Percentiles rank a stretch among this genome's conserved stretches.
phyloP scores from a whole-genome alignment of 2,888 invertebrate genomes.

The Standfussiana lucernea region DNA sequence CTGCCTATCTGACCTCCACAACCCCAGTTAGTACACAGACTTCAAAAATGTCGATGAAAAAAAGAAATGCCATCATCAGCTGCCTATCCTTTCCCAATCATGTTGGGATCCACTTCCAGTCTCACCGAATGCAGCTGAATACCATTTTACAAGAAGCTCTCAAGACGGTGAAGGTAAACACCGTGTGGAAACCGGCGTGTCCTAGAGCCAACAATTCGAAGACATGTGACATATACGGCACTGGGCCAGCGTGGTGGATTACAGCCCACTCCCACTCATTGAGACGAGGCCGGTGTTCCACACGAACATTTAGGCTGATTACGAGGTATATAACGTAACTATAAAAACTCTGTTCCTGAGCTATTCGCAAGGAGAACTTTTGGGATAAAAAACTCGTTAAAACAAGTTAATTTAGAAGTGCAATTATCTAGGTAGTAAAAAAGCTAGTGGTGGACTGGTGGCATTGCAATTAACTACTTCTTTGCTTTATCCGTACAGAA shows the following conservation, averaged over 20 bases:
- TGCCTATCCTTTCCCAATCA: neutral
- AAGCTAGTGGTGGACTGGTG: constrained; percentile 15
- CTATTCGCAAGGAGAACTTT: constrained; percentile 7
- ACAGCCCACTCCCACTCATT: neutral
- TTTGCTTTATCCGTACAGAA: neutral
- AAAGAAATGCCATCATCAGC: neutral
- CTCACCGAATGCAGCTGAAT: neutral
- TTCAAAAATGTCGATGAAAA: neutral
- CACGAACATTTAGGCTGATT: neutral
- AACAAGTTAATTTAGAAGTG: constrained; percentile 38
- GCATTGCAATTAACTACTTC: neutral
- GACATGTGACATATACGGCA: neutral
- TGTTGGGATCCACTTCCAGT: neutral
- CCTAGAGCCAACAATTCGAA: neutral
- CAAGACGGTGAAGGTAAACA: neutral
- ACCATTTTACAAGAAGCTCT: neutral
- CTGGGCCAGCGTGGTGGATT: neutral
- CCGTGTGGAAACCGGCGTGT: neutral
- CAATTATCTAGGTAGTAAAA: constrained; percentile 20
- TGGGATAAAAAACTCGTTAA: constrained; percentile 25
- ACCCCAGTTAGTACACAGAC: too few species aligned
- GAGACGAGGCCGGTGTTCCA: neutral
- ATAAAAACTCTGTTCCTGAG: neutral
- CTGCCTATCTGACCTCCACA: too few species aligned
- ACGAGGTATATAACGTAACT: neutral